phyloP scores from a whole-genome alignment of 64 coral and sea anemone genomes.

The Porites australiensis region DNA sequence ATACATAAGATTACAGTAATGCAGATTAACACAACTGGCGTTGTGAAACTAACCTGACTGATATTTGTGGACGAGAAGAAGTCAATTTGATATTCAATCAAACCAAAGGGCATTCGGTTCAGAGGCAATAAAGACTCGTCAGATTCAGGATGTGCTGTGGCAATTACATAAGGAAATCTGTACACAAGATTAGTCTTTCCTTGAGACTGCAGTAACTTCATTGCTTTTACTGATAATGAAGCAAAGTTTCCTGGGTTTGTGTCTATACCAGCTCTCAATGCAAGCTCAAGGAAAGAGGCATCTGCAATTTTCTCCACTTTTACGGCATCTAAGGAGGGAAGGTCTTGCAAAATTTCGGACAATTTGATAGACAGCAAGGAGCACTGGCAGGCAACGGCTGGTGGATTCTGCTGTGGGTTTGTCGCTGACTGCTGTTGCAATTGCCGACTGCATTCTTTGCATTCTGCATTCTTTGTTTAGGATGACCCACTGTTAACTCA shows the following conservation, averaged over 20 bases:
- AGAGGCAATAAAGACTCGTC: constrained; percentile 19
- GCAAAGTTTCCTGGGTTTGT: constrained; percentile 57
- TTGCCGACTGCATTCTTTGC: not conserved
- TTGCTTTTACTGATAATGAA: constrained; percentile 38
- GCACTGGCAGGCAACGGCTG: not conserved
- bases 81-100: constrained; percentile 79
- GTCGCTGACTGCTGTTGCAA: not conserved
- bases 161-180: constrained; percentile 67
- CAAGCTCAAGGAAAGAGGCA: constrained; percentile 35
- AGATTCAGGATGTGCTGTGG: constrained; percentile 12
- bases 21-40: not conserved
- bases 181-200: constrained; percentile 67
- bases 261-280: constrained; percentile 25
- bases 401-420: not conserved
- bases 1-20: not conserved
- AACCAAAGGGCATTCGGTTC: constrained; percentile 72
- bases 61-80: constrained; percentile 79
- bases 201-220: constrained; percentile 31
- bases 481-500: constrained; percentile 1
- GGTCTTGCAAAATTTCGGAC: not conserved
- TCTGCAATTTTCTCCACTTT: not conserved
- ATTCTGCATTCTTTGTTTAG: not conserved
- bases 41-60: constrained; percentile 29
- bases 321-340: not conserved
- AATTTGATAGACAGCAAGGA: not conserved